Evolutionary conservation across 2,797 vertebrate genomes (phyloP).

Genomic region (Myotis vivesi): DNA sequence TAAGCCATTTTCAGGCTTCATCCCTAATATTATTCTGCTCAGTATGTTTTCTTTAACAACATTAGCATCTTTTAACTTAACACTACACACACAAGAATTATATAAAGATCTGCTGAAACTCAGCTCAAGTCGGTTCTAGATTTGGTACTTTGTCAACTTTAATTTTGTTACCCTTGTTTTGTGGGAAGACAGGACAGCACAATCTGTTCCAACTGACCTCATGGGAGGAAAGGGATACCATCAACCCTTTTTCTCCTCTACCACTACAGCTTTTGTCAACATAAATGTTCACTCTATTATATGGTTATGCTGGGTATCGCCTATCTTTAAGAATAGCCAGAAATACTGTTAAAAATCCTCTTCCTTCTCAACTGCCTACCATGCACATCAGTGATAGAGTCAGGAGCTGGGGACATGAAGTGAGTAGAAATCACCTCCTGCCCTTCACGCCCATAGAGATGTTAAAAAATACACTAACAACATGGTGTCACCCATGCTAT

Average conservation of each 20-base stretch:
- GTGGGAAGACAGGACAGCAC: not conserved
- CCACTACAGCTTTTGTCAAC: not conserved
- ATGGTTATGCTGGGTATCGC: not conserved
- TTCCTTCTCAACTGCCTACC: not conserved
- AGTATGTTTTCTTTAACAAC: not conserved
- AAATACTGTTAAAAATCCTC: not conserved
- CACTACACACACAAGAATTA: not conserved
- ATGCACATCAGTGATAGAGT: not conserved
- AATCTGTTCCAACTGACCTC: not conserved
- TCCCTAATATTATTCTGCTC: not conserved
- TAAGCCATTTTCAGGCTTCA: not conserved
- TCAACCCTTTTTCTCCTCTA: not conserved
- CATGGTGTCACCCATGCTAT: not conserved
- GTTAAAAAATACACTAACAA: not conserved
- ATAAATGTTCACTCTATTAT: not conserved
- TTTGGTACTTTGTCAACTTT: not conserved
- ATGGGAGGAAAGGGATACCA: not conserved
- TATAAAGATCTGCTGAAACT: not conserved
- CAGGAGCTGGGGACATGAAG: not conserved
- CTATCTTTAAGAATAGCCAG: not conserved
- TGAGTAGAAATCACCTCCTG: not conserved
- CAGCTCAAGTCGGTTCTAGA: not conserved
- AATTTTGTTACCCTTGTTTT: constrained; percentile 4
- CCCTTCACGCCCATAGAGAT: not conserved
- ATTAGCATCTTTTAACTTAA: not conserved